Percentiles rank a stretch among this genome's conserved stretches.
Evolutionary conservation across 1,140 invertebrate species (phyloP).

Genomic region (Lerema accius): DNA sequence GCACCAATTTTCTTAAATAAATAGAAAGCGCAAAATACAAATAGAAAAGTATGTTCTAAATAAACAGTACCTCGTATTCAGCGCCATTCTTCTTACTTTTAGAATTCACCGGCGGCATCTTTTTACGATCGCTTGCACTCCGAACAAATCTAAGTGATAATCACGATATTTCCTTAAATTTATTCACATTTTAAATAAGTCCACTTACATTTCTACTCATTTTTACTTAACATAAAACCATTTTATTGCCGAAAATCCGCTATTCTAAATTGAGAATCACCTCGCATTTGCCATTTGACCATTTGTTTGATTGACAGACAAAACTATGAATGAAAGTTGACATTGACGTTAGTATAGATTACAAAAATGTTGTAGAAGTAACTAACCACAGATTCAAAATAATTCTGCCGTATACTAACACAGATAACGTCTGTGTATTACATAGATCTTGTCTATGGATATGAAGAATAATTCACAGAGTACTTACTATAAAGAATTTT

Average conservation of each 20-base stretch:
- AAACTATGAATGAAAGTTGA: background rate
- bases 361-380: background rate
- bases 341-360: background rate
- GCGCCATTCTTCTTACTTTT: slow-evolving; percentile 72
- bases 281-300: too few species aligned
- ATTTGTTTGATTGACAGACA: background rate
- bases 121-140: slow-evolving; percentile 22
- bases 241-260: background rate
- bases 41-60: slow-evolving; percentile 35
- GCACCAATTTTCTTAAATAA: slow-evolving; percentile 29
- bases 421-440: too few species aligned
- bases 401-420: background rate
- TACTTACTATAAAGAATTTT: too few species aligned
- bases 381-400: too few species aligned
- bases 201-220: slow-evolving; percentile 20
- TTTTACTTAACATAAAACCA: slow-evolving; percentile 43
- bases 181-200: slow-evolving; percentile 48
- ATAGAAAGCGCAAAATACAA: slow-evolving; percentile 38
- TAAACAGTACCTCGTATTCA: slow-evolving; percentile 75
- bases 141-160: slow-evolving; percentile 12
- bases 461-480: too few species aligned
- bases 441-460: too few species aligned
- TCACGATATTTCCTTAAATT: slow-evolving; percentile 14
- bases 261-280: background rate
- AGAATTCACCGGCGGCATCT: slow-evolving; percentile 75